Conservation (phyloP, 2,797 vertebrate genomes). For the Vultur gryphus region DNA sequence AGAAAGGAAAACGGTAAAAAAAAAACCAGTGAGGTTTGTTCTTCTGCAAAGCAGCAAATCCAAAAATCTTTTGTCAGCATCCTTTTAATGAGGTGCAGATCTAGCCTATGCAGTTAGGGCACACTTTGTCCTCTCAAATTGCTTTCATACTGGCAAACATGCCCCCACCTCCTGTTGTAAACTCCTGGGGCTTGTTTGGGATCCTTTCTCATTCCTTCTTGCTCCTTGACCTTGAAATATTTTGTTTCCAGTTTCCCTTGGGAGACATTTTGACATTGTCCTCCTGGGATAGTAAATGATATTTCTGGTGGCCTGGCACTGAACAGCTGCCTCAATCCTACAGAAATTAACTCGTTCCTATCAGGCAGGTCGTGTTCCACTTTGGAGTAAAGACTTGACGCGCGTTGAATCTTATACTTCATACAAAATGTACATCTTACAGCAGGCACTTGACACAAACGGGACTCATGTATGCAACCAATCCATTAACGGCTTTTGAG, state of each 20-base stretch:
- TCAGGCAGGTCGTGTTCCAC: not conserved
- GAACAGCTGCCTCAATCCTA: not conserved
- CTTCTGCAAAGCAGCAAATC: not conserved
- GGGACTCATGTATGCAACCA: not conserved
- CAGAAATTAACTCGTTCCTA: not conserved
- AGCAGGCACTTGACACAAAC: not conserved
- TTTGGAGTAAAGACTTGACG: not conserved
- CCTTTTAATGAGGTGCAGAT: not conserved
- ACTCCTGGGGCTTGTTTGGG: not conserved
- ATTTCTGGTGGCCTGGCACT: not conserved
- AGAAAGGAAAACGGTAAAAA: not conserved
- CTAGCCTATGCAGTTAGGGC: not conserved
- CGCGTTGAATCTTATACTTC: rapidly evolving
- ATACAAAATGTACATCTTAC: not conserved
- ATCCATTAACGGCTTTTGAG: not conserved
- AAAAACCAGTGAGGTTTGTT: not conserved
- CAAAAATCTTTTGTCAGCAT: not conserved
- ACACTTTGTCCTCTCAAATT: not conserved
- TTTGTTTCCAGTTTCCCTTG: not conserved
- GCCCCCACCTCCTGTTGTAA: not conserved
- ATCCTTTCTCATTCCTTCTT: not conserved
- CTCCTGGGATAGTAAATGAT: not conserved
- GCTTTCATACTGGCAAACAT: not conserved
- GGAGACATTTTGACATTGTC: not conserved
- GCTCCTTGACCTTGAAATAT: not conserved